Evolutionary conservation across 2,888 invertebrate genomes (phyloP).

Genomic region (Liopterus haemorrhoidalis): DNA sequence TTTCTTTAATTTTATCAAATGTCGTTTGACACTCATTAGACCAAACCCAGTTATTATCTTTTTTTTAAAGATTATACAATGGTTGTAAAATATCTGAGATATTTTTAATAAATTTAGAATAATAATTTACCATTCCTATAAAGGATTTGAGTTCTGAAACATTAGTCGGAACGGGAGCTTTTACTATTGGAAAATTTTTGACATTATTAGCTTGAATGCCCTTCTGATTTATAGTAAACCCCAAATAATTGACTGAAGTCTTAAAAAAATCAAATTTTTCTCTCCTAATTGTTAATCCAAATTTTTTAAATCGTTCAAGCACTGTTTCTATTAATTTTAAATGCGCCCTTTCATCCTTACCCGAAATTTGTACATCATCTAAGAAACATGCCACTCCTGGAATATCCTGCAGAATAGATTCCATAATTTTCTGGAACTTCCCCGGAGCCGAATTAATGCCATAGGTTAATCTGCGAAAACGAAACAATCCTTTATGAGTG

Average conservation of each 20-base stretch:
- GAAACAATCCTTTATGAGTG: slow-evolving; percentile 24
- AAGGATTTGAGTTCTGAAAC: slow-evolving; percentile 31
- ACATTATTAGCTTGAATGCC: slow-evolving; percentile 30
- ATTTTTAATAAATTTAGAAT: slow-evolving; percentile 36
- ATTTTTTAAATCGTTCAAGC: slow-evolving; percentile 12
- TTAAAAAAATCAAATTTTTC: slow-evolving; percentile 33
- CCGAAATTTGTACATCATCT: slow-evolving; percentile 30
- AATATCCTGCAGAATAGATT: slow-evolving; percentile 30
- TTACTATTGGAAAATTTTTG: slow-evolving; percentile 31
- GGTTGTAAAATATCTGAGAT: slow-evolving; percentile 23
- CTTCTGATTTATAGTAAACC: slow-evolving; percentile 29
- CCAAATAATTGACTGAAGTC: slow-evolving; percentile 30
- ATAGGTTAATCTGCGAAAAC: slow-evolving; percentile 17
- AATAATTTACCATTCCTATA: too few relatives aligned
- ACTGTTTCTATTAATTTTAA: slow-evolving; percentile 14
- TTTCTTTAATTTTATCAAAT: background rate
- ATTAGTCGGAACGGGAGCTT: slow-evolving; percentile 28
- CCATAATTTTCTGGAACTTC: slow-evolving; percentile 36
- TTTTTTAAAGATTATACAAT: slow-evolving; percentile 2
- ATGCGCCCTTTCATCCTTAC: slow-evolving; percentile 23
- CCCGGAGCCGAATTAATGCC: slow-evolving; percentile 32
- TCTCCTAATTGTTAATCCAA: slow-evolving; percentile 23
- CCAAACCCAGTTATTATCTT: background rate
- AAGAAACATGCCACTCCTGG: slow-evolving; percentile 26
- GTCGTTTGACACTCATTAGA: background rate